These are phyloP conservation scores for Frankliniella fusca DNA, from an alignment of 2,888 invertebrate genomes.

Conservation along the genomic window DNA sequence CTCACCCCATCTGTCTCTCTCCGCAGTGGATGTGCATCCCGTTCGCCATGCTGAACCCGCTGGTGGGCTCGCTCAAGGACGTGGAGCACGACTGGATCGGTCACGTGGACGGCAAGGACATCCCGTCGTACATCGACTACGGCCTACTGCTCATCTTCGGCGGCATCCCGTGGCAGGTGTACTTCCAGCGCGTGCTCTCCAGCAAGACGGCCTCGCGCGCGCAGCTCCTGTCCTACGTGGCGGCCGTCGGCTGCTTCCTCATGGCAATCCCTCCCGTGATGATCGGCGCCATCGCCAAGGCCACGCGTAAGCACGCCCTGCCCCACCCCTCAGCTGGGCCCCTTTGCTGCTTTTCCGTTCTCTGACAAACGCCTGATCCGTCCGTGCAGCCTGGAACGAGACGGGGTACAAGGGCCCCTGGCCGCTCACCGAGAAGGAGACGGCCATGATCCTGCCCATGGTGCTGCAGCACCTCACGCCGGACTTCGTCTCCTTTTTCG, in stretches of 20 bases:
- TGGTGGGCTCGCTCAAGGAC: conserved; percentile 72
- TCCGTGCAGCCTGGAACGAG: conserved; percentile 83
- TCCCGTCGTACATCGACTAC: conserved; percentile 82
- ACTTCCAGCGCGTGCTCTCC: conserved; percentile 95
- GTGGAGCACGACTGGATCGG: conserved; percentile 91
- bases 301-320: conserved; percentile 65
- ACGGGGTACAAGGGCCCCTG: conserved; percentile 75
- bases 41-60: conserved; percentile 85
- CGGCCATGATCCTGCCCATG: conserved; percentile 94
- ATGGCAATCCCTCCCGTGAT: conserved; percentile 97
- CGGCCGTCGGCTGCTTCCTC: conserved; percentile 89
- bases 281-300: conserved; percentile 94
- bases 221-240: conserved; percentile 91
- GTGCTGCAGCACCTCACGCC: conserved; percentile 96
- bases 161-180: conserved; percentile 98
- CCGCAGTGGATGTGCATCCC: conserved; percentile 91
- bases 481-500: conserved; percentile 93
- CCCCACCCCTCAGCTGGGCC: background rate
- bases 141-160: conserved; percentile 87
- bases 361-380: background rate
- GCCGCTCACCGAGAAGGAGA: conserved; percentile 71
- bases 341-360: too few relatives aligned
- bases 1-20: background rate
- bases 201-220: conserved; percentile 92
- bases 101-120: conserved; percentile 62